Percentiles rank a stretch among this genome's conserved stretches.
Conservation (phyloP, 2,113 vertebrate species). For the Dicrurus megarhynchus region DNA sequence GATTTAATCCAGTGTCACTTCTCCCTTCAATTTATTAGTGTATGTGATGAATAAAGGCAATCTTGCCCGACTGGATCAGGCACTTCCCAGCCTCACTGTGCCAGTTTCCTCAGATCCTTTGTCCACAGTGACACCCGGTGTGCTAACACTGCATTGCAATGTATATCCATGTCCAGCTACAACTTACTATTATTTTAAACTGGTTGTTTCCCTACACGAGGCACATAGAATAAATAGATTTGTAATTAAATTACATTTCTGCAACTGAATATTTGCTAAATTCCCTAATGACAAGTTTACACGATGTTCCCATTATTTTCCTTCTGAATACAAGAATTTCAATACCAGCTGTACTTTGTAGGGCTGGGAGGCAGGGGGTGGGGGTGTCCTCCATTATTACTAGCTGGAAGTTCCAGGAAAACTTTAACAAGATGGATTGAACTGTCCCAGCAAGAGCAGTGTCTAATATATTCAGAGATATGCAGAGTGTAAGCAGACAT, state of each 20-base stretch:
- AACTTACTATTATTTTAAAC: not conserved
- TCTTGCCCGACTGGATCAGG: not conserved
- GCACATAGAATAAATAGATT: not conserved
- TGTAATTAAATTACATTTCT: not conserved
- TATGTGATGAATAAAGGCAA: not conserved
- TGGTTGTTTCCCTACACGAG: not conserved
- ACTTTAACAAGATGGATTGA: not conserved
- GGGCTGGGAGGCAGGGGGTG: not conserved
- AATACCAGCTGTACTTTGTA: not conserved
- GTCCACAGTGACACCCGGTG: not conserved
- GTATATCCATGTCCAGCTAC: accelerated
- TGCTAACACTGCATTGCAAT: accelerated
- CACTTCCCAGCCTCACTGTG: accelerated
- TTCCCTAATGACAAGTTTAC: not conserved
- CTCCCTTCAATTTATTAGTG: not conserved
- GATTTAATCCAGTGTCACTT: not conserved
- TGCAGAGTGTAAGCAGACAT: not conserved
- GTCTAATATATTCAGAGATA: not conserved
- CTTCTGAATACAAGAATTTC: not conserved
- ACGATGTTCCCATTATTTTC: not conserved
- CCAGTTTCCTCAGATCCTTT: not conserved
- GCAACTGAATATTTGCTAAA: not conserved
- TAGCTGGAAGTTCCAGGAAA: not conserved
- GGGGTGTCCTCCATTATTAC: not conserved
- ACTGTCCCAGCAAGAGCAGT: not conserved